phyloP scores from a whole-genome alignment of 2,113 vertebrate genomes.

The Platanista minor region DNA sequence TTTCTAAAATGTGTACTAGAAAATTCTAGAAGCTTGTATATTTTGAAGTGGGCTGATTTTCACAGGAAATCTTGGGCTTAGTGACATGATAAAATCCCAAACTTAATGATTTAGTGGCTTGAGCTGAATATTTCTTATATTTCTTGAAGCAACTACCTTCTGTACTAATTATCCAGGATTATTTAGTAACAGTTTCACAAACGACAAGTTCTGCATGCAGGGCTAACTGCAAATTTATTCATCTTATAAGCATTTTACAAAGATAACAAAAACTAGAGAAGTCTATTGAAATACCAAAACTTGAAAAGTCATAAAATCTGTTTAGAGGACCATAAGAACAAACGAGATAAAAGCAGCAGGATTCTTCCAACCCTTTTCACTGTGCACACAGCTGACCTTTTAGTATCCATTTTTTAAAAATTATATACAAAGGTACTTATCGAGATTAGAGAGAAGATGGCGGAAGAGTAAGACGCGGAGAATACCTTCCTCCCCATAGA shows the following conservation, averaged over 20 bases:
- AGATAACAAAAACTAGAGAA: slow-evolving; percentile 76
- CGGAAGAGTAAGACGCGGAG: too few relatives aligned
- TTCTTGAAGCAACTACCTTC: slow-evolving; percentile 75
- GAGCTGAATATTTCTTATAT: slow-evolving; percentile 53
- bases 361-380: slow-evolving; percentile 31
- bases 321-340: slow-evolving; percentile 39
- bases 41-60: slow-evolving; percentile 74
- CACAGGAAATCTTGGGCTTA: slow-evolving; percentile 65
- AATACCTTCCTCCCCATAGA: too few relatives aligned
- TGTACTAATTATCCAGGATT: slow-evolving; percentile 65
- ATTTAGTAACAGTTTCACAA: slow-evolving; percentile 73
- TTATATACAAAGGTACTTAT: slow-evolving; percentile 37
- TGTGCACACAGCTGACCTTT: slow-evolving; percentile 17
- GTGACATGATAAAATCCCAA: slow-evolving; percentile 59
- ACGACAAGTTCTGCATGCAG: slow-evolving; percentile 65
- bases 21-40: slow-evolving; percentile 48
- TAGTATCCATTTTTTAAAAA: slow-evolving; percentile 42
- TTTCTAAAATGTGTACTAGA: slow-evolving; percentile 66
- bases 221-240: slow-evolving; percentile 75
- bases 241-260: slow-evolving; percentile 76
- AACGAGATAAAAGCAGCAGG: neutral
- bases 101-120: slow-evolving; percentile 71
- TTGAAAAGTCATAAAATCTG: slow-evolving; percentile 68
- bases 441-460: too few relatives aligned
- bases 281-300: slow-evolving; percentile 47